Evolutionary conservation across 2,797 vertebrate genomes (phyloP), one percentile per base, ranked within the genome.

Genomic region (Pseudochirops corinnae): DNA sequence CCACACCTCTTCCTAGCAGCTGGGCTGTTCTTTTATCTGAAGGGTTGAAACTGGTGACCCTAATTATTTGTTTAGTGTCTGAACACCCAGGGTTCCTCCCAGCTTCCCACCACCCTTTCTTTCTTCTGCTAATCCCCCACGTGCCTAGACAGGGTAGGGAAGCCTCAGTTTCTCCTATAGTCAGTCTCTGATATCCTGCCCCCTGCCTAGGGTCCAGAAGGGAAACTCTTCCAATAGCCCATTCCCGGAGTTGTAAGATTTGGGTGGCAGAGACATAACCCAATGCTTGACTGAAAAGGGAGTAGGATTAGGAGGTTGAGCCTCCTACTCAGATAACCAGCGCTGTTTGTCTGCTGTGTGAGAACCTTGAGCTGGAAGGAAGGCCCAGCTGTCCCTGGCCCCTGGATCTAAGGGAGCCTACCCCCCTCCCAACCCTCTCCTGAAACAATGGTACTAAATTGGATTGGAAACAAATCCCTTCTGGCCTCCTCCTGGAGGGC

Each of bases 241-340:
- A 21, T 46, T 82, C 39, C 39, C 9, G 11, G 39, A 82, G 74
- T 46, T 46, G 74, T 3, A 39, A 82, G 74, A 39, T 82, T 82
- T 82, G 67, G 67, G 62, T 74, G 33, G n/a, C n/a, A 39, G 67
- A 74, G 67, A 39, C n/a, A 21, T 74, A 82, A 82, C 39, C 74
- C 39, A 46, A 11, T 82, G 74, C 39, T 82, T 46, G 21, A 10
- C 74, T 82, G 39, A 46, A 82, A 82, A 82, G 39, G 74, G n/a
- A 82, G 39, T 24, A 46, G 74, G 74, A 82, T 82, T 46, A 82
- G 74, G 39, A 46, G 67, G 1, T 7, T 24, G n/a, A 46, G n/a
- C 67, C 67, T n/a, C 67, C 67, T 82, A 82, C 67, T 82, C 74
- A 82, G 74, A 82, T 82, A 82, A 82, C 74, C 39, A 82, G 74